Conservation (phyloP, 1,140 invertebrate species). For the Apis cerana region DNA sequence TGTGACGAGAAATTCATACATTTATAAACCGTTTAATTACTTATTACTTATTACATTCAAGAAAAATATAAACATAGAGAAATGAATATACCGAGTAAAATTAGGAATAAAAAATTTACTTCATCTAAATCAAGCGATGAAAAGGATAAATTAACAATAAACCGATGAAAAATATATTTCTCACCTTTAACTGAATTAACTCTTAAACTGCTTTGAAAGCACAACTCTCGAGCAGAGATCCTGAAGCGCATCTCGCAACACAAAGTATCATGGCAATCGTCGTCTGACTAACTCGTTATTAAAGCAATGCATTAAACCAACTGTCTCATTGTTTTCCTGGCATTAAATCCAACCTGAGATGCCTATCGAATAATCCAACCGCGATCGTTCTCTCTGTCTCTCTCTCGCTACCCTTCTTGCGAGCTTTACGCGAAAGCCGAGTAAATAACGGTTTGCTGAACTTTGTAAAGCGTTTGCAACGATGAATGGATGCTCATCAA, state of each 20-base stretch:
- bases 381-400: neutral
- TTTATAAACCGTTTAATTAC: no score
- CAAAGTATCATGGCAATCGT: neutral
- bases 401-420: neutral
- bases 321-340: neutral
- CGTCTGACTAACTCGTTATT: neutral
- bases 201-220: no score
- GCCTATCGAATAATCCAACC: neutral
- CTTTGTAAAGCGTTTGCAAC: neutral
- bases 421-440: neutral
- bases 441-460: conserved; percentile 2
- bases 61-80: no score
- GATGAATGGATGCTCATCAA: conserved; percentile 20
- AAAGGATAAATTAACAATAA: no score
- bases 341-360: conserved; percentile 5
- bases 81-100: no score
- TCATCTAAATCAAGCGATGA: no score
- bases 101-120: neutral
- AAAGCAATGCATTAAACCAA: neutral
- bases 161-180: neutral
- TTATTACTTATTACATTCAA: no score
- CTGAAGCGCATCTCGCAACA: neutral
- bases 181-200: neutral
- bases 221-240: no score
- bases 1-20: no score